phyloP scores from a whole-genome alignment of 1,140 invertebrate genomes.

The Archegozetes longisetosus region DNA sequence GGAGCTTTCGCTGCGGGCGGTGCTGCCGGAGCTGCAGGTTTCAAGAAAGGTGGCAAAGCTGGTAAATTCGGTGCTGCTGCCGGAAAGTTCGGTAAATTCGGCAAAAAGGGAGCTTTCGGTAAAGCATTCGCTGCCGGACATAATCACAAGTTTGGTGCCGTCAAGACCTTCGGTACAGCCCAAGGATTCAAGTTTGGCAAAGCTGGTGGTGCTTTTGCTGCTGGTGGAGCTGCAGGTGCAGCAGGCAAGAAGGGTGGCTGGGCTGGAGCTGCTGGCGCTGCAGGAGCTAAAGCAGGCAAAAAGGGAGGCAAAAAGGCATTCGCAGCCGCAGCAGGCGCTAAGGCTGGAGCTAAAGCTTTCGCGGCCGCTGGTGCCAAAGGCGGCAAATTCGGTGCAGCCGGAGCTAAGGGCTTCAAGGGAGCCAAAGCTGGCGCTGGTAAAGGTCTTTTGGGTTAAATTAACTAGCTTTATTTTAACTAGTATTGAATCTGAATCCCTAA shows the following conservation, averaged over 20 bases:
- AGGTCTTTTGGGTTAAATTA: neutral
- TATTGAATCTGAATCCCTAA: no score
- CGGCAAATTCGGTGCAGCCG: neutral
- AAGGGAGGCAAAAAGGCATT: neutral
- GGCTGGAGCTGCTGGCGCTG: neutral
- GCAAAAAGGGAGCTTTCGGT: neutral
- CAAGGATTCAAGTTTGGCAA: slow-evolving; percentile 17
- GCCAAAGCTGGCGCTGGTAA: neutral
- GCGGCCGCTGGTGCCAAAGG: neutral
- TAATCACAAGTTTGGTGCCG: slow-evolving; percentile 10
- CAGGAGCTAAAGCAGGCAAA: slow-evolving; percentile 1
- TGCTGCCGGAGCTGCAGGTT: slow-evolving; percentile 2
- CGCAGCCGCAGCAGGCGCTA: neutral
- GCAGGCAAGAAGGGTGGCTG: neutral
- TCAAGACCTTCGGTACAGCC: slow-evolving; percentile 13
- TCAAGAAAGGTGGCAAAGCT: neutral
- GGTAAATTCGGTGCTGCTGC: neutral
- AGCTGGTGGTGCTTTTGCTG: neutral
- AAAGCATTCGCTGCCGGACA: slow-evolving; percentile 7
- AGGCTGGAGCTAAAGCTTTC: neutral
- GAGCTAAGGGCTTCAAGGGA: neutral
- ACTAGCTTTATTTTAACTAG: no score
- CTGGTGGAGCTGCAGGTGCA: neutral
- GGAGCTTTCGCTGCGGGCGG: slow-evolving; percentile 6
- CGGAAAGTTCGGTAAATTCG: neutral